Conservation (phyloP, 2,797 vertebrate species). For the Galagoides demidoff region DNA sequence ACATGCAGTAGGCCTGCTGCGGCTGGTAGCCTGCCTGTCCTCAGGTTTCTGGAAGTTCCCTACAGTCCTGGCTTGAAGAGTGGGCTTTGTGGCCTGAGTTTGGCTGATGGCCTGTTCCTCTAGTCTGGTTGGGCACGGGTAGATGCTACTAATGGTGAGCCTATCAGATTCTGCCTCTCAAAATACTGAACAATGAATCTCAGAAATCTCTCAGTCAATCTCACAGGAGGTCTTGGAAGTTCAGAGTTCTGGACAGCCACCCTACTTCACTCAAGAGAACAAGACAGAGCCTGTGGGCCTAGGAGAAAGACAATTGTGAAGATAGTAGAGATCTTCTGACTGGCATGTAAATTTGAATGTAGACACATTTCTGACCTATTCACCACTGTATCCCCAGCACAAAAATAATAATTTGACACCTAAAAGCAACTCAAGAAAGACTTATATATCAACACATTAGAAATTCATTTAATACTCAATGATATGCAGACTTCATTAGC, state of each 20-base stretch:
- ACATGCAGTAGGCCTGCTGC: neutral
- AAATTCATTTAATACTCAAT: slow-evolving; percentile 22
- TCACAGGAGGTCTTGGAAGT: neutral
- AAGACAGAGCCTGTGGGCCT: neutral
- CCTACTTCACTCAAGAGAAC: neutral
- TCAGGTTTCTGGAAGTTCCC: neutral
- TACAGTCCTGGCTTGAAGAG: neutral
- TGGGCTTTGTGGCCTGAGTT: neutral
- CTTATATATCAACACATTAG: neutral
- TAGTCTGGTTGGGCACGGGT: neutral
- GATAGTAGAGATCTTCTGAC: neutral
- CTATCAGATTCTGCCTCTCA: slow-evolving; percentile 18
- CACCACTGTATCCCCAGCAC: neutral
- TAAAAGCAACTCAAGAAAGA: neutral
- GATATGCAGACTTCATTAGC: neutral
- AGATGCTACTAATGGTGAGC: neutral
- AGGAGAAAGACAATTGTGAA: neutral
- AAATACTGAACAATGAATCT: neutral
- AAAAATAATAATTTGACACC: neutral
- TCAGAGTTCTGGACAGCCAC: neutral
- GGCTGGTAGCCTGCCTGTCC: neutral
- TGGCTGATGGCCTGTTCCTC: neutral
- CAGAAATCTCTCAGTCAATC: neutral
- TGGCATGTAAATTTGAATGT: neutral
- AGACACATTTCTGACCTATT: neutral